These are phyloP conservation scores for Cantharis rufa DNA, from an alignment of 2,888 invertebrate genomes.

Conservation along the genomic window DNA sequence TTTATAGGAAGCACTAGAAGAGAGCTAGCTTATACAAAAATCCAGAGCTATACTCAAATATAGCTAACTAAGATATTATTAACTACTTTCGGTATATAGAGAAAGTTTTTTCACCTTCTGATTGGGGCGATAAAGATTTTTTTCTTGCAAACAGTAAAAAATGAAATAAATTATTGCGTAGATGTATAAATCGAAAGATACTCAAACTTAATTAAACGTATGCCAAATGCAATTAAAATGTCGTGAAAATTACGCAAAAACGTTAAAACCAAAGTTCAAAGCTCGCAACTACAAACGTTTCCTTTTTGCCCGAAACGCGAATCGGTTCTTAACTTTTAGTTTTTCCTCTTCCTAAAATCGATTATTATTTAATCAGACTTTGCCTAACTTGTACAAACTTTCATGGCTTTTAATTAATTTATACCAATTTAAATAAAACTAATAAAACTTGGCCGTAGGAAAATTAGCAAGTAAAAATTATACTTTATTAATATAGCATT, in stretches of 20 bases:
- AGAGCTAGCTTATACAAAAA: too few relatives aligned
- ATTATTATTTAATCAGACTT: slow-evolving; percentile 1
- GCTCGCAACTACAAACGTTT: not conserved
- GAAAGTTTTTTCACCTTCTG: too few relatives aligned
- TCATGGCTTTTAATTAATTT: not conserved
- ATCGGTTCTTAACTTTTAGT: not conserved
- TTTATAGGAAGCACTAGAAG: too few relatives aligned
- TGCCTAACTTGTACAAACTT: not conserved
- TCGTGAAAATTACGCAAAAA: not conserved
- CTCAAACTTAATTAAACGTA: not conserved
- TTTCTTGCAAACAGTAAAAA: too few relatives aligned
- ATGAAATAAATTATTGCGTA: not conserved
- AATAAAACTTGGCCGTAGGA: not conserved
- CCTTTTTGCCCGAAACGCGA: not conserved
- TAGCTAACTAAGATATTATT: too few relatives aligned
- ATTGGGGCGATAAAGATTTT: too few relatives aligned
- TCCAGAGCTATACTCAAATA: too few relatives aligned
- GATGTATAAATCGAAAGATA: not conserved
- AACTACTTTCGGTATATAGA: too few relatives aligned
- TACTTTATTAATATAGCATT: not conserved
- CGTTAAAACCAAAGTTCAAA: not conserved
- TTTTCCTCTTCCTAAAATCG: not conserved
- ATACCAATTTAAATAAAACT: not conserved
- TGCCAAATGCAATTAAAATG: not conserved
- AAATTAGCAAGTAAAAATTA: not conserved